Conservation (phyloP, 92 coral and sea anemone genomes). For the Phymanthus crucifer region DNA sequence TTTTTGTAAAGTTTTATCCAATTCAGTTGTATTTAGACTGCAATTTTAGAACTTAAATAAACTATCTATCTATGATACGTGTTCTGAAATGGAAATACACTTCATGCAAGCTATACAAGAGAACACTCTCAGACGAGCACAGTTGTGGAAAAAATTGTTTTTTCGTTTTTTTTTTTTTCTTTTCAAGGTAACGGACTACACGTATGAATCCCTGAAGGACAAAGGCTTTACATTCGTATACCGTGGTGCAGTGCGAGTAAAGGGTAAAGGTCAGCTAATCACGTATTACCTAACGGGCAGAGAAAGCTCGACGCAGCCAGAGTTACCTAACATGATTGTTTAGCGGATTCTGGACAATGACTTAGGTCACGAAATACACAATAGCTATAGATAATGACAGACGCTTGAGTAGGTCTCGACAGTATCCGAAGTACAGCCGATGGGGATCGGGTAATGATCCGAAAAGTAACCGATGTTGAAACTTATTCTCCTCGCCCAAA, state of each 20-base stretch:
- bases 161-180: neutral
- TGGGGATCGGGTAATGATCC: neutral
- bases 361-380: neutral
- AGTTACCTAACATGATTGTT: conserved; percentile 57
- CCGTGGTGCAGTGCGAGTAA: conserved; percentile 96
- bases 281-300: conserved; percentile 94
- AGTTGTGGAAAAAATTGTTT: neutral
- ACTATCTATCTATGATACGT: too few species aligned
- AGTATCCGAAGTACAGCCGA: conserved; percentile 5
- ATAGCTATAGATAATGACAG: neutral
- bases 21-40: too few species aligned
- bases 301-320: conserved; percentile 47
- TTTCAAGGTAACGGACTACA: conserved; percentile 83
- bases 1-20: too few species aligned
- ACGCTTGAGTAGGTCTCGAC: neutral
- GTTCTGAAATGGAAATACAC: too few species aligned
- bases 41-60: too few species aligned
- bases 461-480: conserved; percentile 5
- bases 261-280: conserved; percentile 96
- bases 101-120: too few species aligned
- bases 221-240: conserved; percentile 85
- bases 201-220: conserved; percentile 85
- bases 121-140: too few species aligned
- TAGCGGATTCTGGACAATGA: neutral
- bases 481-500: neutral